phyloP scores from a whole-genome alignment of 2,888 invertebrate species.

The Choristoneura rosaceana region DNA sequence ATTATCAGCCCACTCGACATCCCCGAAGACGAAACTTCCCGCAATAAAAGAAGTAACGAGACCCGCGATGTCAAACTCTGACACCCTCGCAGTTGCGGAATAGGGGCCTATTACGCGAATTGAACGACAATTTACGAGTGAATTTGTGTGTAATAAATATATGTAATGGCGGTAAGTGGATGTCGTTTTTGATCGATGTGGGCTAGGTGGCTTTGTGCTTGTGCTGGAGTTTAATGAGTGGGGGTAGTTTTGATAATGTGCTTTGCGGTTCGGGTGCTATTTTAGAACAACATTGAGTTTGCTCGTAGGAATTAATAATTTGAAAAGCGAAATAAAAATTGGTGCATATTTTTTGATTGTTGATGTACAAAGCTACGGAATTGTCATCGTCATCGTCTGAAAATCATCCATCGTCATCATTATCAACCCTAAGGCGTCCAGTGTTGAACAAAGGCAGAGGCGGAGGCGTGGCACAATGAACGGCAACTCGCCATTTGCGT shows the following conservation, averaged over 20 bases:
- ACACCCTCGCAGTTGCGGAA: slow-evolving; percentile 26
- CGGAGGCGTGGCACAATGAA: too few relatives aligned
- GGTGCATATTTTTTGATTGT: too few relatives aligned
- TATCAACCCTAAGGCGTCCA: too few relatives aligned
- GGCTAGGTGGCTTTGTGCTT: neutral
- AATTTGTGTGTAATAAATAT: slow-evolving; percentile 35
- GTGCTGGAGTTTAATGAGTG: neutral
- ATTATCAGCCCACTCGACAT: slow-evolving; percentile 27
- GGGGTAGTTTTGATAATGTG: neutral
- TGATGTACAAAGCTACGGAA: too few relatives aligned
- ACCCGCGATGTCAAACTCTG: slow-evolving; percentile 36
- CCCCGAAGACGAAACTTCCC: slow-evolving; percentile 27
- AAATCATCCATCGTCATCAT: too few relatives aligned
- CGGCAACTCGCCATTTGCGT: too few relatives aligned
- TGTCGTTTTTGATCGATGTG: slow-evolving; percentile 20
- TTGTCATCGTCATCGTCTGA: too few relatives aligned
- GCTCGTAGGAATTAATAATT: too few relatives aligned
- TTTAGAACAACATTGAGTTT: neutral
- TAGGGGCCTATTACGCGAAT: slow-evolving; percentile 30
- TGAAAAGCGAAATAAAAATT: too few relatives aligned
- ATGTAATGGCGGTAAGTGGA: slow-evolving; percentile 28
- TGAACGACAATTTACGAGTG: slow-evolving; percentile 35
- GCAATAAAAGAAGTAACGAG: slow-evolving; percentile 38
- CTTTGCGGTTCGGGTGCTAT: neutral
- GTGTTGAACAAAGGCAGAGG: too few relatives aligned